Base-by-base conservation (phyloP, 2,797 vertebrate species). In the Coreius guichenoti region DNA sequence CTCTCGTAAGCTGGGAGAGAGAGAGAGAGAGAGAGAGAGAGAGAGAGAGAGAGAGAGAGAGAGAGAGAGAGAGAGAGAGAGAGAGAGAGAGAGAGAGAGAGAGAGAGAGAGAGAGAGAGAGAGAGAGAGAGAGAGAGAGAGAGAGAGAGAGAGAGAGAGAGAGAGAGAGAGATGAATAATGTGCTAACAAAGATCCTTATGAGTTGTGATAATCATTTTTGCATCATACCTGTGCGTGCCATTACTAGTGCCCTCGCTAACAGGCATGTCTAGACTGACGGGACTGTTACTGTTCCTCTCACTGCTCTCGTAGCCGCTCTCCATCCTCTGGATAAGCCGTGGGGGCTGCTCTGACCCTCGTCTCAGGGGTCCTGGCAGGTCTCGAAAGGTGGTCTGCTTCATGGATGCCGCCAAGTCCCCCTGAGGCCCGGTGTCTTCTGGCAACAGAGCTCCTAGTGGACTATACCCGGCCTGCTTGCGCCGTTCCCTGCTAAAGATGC, bases 271-370 rank as follows among this genome's bases (percentile, higher is more conserved):
- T 93, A 98, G 91, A 88, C 97, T 98, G 81, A 98, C 93, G 0
- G 98, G 97, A 89, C 98, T 99, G 96, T 90, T 98, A 94, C 97
- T 99, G 95, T 97, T 99, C 89, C 97, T 96, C 89, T 99, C 98
- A 4, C 98, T 98, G 94, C 98, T 99, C 89, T 99, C 98, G 0
- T 99, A 99, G 31, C 98, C 98, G 56, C 98, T 99, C 93, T 99
- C 98, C 97, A 98, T 99, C 91, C 98, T 95, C 93, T 99, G 98
- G 68, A 99, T 97, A 5, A 98, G 94, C 56, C 95, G 94, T 79
- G 97, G 95, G 5, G 84, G 90, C 73, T 89, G 88, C 16, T 87
- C 84, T 77, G 87, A 69, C 31, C 72, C 77, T 70, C 80, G 85
- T 70, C 67, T 63, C 31, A 83, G 69, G 17, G 69, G 29, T 77